Evolutionary conservation across 2,797 vertebrate species (phyloP), one percentile per base, ranked within the genome.

Genomic region (Sebastolobus altivelis): DNA sequence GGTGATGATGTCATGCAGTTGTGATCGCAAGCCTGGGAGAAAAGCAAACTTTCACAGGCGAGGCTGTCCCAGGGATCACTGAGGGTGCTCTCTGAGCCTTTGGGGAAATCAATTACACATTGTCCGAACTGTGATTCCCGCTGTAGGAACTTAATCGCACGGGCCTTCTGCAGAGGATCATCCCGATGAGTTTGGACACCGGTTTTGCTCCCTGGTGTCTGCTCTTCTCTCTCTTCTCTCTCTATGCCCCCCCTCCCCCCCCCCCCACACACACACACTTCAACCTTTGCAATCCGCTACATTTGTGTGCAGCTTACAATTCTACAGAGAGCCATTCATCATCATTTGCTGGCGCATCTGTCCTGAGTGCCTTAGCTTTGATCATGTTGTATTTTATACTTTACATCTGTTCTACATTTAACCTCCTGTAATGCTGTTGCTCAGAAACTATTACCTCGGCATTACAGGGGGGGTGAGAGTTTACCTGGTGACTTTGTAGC

Each of bases 381-480:
- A 99, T 99, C 98, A 97, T 94, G 96, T 97, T 96, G 96, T 97
- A 96, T 97, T 98, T 98, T 97, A 97, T 97, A 97, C 97, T 95
- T 97, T 97, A 97, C 98, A 99, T 99, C 98, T 99, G 98, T 98
- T 99, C 95, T 94, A 95, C 94, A 95, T 99, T 99, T 98, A 98
- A 98, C 97, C 97, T 97, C 97, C 97, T 95, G 95, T 97, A 97
- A 97, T 97, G 96, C 95, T 95, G 95, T 95, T 97, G 96, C 96
- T 97, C 97, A 91, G 96, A 97, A 97, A 96, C 97, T 94, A 97
- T 96, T 97, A 97, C 96, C 96, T 94, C 74, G 94, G 94, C 93
- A 96, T 95, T 95, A 97, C 95, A 95, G 95, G 96, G 79, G 72
- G 75, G 95, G 12, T 70, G 95, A 95, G 90, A 88, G 85, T 93